Conservation (phyloP, 2,113 vertebrate genomes). For the Shinisaurus crocodilurus region DNA sequence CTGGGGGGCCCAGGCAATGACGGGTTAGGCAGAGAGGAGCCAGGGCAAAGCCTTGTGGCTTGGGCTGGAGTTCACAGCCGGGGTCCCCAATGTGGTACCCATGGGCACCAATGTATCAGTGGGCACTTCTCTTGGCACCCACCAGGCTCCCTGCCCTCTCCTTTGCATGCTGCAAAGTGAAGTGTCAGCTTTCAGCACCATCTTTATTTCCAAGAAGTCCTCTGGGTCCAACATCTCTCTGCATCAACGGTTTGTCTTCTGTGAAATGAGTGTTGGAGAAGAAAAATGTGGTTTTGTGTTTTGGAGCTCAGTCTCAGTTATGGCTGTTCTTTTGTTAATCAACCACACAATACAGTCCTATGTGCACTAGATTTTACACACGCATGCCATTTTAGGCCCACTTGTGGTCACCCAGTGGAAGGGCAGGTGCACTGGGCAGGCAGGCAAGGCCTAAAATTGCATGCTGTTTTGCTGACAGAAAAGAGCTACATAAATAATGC, state of each 20-base stretch:
- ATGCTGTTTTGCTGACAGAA: not conserved
- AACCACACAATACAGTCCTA: not conserved
- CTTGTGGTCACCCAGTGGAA: not conserved
- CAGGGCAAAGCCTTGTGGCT: not conserved
- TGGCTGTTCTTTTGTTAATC: not conserved
- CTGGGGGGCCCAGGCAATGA: not conserved
- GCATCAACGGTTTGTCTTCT: too few species aligned
- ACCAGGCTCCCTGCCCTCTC: too few species aligned
- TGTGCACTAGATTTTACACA: not conserved
- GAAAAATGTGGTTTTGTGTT: not conserved
- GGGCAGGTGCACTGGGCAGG: not conserved
- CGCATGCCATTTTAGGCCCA: not conserved
- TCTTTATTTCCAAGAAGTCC: too few species aligned
- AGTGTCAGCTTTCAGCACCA: too few species aligned
- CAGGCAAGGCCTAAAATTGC: not conserved
- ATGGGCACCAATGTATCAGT: too few species aligned
- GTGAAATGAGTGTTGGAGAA: not conserved
- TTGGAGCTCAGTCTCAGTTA: too few species aligned
- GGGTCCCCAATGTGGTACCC: too few species aligned
- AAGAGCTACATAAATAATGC: not conserved
- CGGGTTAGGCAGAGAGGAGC: not conserved
- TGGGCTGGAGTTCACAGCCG: not conserved
- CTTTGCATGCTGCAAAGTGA: too few species aligned
- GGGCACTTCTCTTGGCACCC: too few species aligned
- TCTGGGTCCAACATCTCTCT: too few species aligned